Evolutionary conservation across 2,888 invertebrate genomes (phyloP).

Genomic region (Artemia sinica): DNA sequence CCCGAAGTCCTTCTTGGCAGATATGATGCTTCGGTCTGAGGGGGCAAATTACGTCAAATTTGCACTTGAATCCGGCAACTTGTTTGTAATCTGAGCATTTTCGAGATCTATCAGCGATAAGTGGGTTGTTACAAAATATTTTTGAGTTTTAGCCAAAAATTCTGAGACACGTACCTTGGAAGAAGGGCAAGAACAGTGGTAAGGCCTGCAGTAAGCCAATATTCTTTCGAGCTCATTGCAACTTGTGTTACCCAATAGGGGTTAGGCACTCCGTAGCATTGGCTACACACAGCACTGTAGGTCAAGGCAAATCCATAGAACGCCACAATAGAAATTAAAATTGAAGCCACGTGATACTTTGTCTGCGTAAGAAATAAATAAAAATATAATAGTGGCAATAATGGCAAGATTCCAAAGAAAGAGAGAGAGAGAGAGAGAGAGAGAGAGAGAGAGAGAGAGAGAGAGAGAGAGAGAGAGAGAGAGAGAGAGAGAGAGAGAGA

Average conservation of each 20-base stretch:
- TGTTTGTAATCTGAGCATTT: no score
- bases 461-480: no score
- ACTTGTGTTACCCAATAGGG: slow-evolving; percentile 72
- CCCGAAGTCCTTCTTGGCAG: no score
- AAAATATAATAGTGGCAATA: slow-evolving; percentile 12
- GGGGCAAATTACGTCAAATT: no score
- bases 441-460: no score
- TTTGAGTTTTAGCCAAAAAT: no score
- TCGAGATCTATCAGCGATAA: no score
- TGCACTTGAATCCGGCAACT: no score
- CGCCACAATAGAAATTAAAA: slow-evolving; percentile 54
- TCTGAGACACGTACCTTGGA: slow-evolving; percentile 46
- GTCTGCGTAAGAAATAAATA: slow-evolving; percentile 44
- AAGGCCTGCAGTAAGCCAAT: slow-evolving; percentile 63
- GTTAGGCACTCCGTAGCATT: slow-evolving; percentile 63
- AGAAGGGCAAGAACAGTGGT: slow-evolving; percentile 57
- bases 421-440: no score
- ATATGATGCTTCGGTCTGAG: no score
- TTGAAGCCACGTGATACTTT: slow-evolving; percentile 58
- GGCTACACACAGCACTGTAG: slow-evolving; percentile 63
- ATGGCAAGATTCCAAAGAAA: no score
- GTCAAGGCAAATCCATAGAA: slow-evolving; percentile 68
- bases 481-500: neutral
- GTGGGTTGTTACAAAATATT: no score
- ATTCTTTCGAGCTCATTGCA: slow-evolving; percentile 50